Conservation (phyloP, 2,888 invertebrate species). For the Reticulitermes lucifugus region DNA sequence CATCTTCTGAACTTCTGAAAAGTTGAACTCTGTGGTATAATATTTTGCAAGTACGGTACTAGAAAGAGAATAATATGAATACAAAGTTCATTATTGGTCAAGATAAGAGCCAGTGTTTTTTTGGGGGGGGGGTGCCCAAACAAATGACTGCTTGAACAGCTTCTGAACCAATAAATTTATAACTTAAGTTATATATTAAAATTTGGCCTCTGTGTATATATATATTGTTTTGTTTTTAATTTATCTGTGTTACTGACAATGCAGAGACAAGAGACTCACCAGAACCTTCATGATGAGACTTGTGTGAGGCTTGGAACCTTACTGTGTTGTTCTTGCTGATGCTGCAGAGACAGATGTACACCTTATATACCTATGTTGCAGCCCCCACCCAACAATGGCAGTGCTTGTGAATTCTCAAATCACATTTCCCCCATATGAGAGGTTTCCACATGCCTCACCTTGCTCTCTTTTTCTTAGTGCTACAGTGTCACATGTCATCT, state of each 20-base stretch:
- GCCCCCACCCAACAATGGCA: background rate
- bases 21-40: too few relatives aligned
- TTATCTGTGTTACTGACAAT: background rate
- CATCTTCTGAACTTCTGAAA: too few relatives aligned
- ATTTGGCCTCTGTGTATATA: too few relatives aligned
- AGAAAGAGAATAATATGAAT: too few relatives aligned
- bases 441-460: conserved; percentile 3
- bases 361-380: background rate
- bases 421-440: background rate
- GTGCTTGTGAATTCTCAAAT: conserved; percentile 4
- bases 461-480: background rate
- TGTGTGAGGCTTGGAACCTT: background rate
- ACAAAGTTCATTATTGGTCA: too few relatives aligned
- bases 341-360: background rate
- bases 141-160: too few relatives aligned
- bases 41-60: too few relatives aligned
- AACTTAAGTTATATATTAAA: too few relatives aligned
- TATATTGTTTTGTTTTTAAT: too few relatives aligned
- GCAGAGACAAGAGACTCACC: background rate
- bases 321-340: background rate
- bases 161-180: too few relatives aligned
- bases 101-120: too few relatives aligned
- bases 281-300: conserved; percentile 3
- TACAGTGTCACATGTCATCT: background rate
- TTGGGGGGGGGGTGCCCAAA: too few relatives aligned